A percentile compares a stretch with the other conserved stretches of the same genome.
Conservation (phyloP, 2,888 invertebrate species). For the Chirona hameri region DNA sequence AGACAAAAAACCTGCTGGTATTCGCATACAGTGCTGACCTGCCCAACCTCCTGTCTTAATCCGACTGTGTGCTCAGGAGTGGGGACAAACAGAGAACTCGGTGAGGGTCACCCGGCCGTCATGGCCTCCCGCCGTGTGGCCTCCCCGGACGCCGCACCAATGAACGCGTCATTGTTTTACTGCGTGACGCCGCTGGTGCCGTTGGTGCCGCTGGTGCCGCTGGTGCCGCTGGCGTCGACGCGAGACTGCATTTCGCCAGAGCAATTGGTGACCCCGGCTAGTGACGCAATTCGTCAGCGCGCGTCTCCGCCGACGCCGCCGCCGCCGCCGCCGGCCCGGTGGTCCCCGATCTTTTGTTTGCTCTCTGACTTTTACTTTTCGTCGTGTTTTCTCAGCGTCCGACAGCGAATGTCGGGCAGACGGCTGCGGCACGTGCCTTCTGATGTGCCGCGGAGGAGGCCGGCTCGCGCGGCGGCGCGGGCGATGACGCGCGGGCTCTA, state of each 20-base stretch:
- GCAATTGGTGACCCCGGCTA: not conserved
- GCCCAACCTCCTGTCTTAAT: too few relatives aligned
- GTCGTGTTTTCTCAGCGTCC: conserved; percentile 5
- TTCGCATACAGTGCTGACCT: too few relatives aligned
- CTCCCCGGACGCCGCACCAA: too few relatives aligned
- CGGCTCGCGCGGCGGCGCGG: too few relatives aligned
- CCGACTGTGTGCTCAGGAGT: too few relatives aligned
- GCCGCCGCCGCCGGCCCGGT: not conserved
- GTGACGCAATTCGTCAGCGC: not conserved
- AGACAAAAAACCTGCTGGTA: too few relatives aligned
- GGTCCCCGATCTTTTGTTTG: not conserved
- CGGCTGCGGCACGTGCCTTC: not conserved
- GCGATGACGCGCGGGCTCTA: too few relatives aligned
- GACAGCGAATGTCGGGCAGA: not conserved
- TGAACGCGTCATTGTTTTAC: not conserved
- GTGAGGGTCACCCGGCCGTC: too few relatives aligned
- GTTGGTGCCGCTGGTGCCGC: not conserved
- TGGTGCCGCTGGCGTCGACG: not conserved
- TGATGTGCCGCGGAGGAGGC: too few relatives aligned
- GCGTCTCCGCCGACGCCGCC: too few relatives aligned
- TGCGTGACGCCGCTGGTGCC: not conserved
- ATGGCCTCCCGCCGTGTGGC: too few relatives aligned
- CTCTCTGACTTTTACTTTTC: conserved; percentile 14
- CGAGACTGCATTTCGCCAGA: not conserved
- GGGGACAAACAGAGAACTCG: too few relatives aligned